phyloP scores from a whole-genome alignment of 2,113 vertebrate genomes.

The Dascyllus trimaculatus region DNA sequence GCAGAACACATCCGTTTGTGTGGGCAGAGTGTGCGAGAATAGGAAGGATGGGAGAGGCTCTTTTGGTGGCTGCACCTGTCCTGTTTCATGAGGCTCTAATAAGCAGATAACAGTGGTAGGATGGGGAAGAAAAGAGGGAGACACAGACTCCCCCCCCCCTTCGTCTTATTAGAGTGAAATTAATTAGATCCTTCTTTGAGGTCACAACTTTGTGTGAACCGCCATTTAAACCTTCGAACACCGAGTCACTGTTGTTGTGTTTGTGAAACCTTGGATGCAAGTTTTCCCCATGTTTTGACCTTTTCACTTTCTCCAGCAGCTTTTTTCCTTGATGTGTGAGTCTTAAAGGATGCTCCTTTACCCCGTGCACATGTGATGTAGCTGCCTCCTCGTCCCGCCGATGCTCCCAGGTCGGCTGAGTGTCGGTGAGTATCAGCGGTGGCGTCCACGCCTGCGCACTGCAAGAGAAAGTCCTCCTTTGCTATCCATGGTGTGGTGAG shows the following conservation, averaged over 20 bases:
- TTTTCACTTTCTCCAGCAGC: background rate
- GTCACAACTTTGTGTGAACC: slow-evolving; percentile 25
- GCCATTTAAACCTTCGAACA: slow-evolving; percentile 5
- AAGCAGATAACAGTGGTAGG: slow-evolving; percentile 73
- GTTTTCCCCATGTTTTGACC: background rate
- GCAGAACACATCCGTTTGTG: slow-evolving; percentile 79
- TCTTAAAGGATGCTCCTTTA: slow-evolving; percentile 6
- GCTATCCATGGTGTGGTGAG: slow-evolving; percentile 93
- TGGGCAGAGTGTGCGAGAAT: slow-evolving; percentile 65
- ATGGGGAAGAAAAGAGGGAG: slow-evolving; percentile 41
- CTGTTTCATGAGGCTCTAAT: slow-evolving; percentile 81
- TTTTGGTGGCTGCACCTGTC: slow-evolving; percentile 83
- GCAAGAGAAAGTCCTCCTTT: slow-evolving; percentile 86
- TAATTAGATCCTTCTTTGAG: slow-evolving; percentile 68
- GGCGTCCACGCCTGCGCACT: slow-evolving; percentile 65
- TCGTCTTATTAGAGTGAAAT: slow-evolving; percentile 64
- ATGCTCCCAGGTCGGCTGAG: slow-evolving; percentile 49
- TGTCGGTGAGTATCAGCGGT: slow-evolving; percentile 34
- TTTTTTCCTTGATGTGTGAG: background rate
- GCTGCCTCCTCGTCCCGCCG: slow-evolving; percentile 27
- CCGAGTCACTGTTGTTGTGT: background rate
- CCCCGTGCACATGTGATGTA: slow-evolving; percentile 13
- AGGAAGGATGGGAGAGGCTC: slow-evolving; percentile 65
- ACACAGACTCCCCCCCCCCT: slow-evolving; percentile 58
- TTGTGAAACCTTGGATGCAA: background rate